phyloP scores from a whole-genome alignment of 2,113 vertebrate genomes.

The Chaetorhynchus papuensis region DNA sequence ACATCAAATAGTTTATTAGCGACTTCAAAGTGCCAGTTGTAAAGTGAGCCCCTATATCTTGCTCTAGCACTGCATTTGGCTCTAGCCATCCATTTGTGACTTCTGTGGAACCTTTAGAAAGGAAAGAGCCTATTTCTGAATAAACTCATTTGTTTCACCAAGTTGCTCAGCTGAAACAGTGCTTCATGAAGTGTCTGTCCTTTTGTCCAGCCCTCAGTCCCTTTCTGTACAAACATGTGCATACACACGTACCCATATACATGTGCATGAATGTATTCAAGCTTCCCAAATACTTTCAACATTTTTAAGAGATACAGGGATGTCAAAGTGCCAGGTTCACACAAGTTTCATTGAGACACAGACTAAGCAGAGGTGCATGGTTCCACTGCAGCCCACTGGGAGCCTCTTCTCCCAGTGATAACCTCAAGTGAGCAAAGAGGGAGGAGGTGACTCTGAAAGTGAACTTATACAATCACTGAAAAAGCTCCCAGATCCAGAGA shows the following conservation, averaged over 20 bases:
- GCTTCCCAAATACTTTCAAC: not conserved
- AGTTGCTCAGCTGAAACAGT: not conserved
- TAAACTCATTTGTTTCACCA: not conserved
- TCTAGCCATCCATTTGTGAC: not conserved
- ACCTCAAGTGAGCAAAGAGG: fast-evolving
- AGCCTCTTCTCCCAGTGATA: not conserved
- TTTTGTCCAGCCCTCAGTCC: not conserved
- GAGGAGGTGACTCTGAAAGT: not conserved
- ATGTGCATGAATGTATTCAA: not conserved
- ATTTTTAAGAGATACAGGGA: not conserved
- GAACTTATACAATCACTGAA: not conserved
- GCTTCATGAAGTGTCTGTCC: not conserved
- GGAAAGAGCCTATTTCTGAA: not conserved
- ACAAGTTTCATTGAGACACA: not conserved
- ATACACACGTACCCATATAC: fast-evolving
- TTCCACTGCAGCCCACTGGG: not conserved
- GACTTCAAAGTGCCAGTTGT: not conserved
- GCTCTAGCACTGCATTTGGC: not conserved
- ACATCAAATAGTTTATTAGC: not conserved
- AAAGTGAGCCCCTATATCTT: not conserved
- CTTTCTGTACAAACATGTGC: not conserved
- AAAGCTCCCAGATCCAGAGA: not conserved
- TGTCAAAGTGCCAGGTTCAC: not conserved
- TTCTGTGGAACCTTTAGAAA: not conserved
- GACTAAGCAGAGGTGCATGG: not conserved